phyloP scores from a whole-genome alignment of 2,113 vertebrate genomes.

The Pao palembangensis region DNA sequence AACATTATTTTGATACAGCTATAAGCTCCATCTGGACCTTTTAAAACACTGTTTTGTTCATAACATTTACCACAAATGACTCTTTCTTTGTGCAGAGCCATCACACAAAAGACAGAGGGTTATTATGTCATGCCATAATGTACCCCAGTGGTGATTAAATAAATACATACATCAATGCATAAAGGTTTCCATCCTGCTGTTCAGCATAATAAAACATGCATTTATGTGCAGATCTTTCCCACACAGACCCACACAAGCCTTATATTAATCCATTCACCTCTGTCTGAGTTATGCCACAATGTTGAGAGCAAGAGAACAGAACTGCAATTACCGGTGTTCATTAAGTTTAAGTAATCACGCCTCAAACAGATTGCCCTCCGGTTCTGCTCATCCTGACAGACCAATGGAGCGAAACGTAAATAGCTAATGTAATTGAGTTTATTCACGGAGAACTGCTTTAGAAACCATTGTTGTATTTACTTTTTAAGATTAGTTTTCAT shows the following conservation, averaged over 20 bases:
- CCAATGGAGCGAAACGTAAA: conserved; percentile 5
- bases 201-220: neutral
- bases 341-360: conserved; percentile 43
- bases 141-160: conserved; percentile 15
- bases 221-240: no score
- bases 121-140: conserved; percentile 32
- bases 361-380: conserved; percentile 29
- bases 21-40: conserved; percentile 16
- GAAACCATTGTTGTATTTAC: conserved; percentile 12
- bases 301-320: conserved; percentile 36
- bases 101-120: conserved; percentile 17
- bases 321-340: conserved; percentile 52
- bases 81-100: conserved; percentile 25
- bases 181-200: neutral
- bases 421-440: conserved; percentile 22
- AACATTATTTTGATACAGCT: conserved; percentile 1
- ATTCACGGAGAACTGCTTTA: conserved; percentile 20
- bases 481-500: conserved; percentile 14
- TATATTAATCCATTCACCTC: neutral
- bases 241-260: neutral
- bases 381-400: conserved; percentile 8
- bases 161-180: no score
- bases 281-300: conserved; percentile 2
- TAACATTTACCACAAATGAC: conserved; percentile 17
- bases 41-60: neutral